A percentile compares a stretch with the other conserved stretches of the same genome.
Evolutionary conservation across 2,113 vertebrate species (phyloP).

Genomic region (Scolopax mira): DNA sequence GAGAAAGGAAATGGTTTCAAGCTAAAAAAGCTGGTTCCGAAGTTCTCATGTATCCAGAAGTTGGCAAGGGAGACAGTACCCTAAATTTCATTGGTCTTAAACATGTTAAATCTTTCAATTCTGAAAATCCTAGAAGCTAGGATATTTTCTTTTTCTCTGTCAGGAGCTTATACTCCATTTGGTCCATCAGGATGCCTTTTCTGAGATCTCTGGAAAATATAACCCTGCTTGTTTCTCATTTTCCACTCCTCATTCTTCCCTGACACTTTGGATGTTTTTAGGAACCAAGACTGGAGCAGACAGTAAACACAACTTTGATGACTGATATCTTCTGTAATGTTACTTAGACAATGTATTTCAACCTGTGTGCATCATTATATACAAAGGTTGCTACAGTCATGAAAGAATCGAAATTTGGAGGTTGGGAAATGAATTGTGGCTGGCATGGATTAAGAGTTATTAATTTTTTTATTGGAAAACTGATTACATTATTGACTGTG

Average conservation of each 20-base stretch:
- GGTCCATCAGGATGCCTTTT: neutral
- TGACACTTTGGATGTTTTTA: neutral
- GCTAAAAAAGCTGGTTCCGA: neutral
- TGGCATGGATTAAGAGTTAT: neutral
- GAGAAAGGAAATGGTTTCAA: neutral
- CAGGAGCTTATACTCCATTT: neutral
- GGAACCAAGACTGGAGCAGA: neutral
- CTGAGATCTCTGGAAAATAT: neutral
- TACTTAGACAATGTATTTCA: neutral
- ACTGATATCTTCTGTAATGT: neutral
- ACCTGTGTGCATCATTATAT: neutral
- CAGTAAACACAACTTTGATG: neutral
- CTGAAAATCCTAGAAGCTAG: neutral
- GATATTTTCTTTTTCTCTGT: neutral
- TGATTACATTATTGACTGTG: neutral
- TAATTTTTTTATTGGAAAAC: neutral
- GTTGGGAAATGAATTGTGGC: neutral
- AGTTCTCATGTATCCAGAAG: neutral
- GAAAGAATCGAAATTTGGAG: neutral
- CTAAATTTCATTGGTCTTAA: neutral
- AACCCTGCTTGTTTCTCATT: neutral
- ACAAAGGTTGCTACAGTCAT: neutral
- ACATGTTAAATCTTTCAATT: neutral
- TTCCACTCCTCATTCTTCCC: neutral
- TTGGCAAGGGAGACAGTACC: neutral